Evolutionary conservation across 2,113 vertebrate genomes (phyloP).

Genomic region (Notarius lentiginosus): DNA sequence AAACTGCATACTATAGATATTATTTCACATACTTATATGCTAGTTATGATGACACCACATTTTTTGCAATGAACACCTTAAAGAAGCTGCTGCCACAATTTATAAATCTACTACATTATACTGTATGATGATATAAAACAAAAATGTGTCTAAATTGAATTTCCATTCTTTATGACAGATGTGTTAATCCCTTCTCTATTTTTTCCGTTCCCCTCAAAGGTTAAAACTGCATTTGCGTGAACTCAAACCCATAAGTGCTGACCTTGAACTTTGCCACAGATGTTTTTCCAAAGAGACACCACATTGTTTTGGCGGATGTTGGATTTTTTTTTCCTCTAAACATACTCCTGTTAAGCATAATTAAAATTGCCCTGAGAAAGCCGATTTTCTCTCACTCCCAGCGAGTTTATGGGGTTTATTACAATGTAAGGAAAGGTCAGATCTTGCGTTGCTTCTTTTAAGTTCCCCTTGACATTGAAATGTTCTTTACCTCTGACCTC

Average conservation of each 20-base stretch:
- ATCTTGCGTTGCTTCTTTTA: constrained; percentile 28
- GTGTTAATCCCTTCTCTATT: not conserved
- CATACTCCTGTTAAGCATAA: constrained; percentile 37
- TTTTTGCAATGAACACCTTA: too few species aligned
- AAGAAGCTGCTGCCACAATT: too few species aligned
- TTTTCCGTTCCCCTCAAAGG: not conserved
- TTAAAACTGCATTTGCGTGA: not conserved
- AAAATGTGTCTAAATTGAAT: not conserved
- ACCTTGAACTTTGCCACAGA: constrained; percentile 44
- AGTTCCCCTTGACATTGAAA: constrained; percentile 7
- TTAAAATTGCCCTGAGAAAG: constrained; percentile 26
- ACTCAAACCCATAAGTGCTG: not conserved
- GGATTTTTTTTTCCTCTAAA: constrained; percentile 33
- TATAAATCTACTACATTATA: too few species aligned
- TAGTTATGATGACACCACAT: too few species aligned
- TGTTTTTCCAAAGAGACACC: constrained; percentile 35
- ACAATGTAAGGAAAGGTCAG: constrained; percentile 53
- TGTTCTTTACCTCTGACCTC: constrained; percentile 28
- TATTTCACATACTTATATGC: too few species aligned
- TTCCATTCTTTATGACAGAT: not conserved
- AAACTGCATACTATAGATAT: too few species aligned
- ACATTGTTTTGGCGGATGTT: constrained; percentile 33
- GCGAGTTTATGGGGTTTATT: constrained; percentile 48
- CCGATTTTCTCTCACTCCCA: constrained; percentile 33
- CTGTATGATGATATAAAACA: not conserved